Conservation (phyloP, 2,888 invertebrate genomes). For the Odontocolon sp. region DNA sequence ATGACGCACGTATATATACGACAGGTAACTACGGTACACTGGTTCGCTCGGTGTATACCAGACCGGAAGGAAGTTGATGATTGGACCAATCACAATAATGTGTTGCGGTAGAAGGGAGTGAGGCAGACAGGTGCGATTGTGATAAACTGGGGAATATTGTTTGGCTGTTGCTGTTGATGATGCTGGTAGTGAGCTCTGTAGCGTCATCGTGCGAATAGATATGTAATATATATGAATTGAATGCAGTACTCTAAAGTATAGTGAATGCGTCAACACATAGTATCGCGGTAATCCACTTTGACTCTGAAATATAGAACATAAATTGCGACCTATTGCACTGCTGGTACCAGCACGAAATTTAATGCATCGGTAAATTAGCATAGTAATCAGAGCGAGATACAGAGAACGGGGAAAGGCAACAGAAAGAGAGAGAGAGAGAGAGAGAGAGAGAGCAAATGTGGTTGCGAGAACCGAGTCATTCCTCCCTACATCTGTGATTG, state of each 20-base stretch:
- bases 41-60: slow-evolving; percentile 14
- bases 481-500: slow-evolving; percentile 33
- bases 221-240: background rate
- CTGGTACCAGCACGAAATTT: slow-evolving; percentile 71
- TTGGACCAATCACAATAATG: slow-evolving; percentile 43
- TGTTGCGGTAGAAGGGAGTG: slow-evolving; percentile 41
- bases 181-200: slow-evolving; percentile 19
- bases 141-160: slow-evolving; percentile 30
- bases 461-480: slow-evolving; percentile 36
- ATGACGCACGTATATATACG: background rate
- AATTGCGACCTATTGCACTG: slow-evolving; percentile 68
- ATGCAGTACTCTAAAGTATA: slow-evolving; percentile 22
- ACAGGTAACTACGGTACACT: slow-evolving; percentile 4
- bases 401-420: slow-evolving; percentile 29
- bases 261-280: slow-evolving; percentile 51
- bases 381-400: slow-evolving; percentile 75
- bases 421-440: slow-evolving; percentile 15
- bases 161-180: background rate
- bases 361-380: slow-evolving; percentile 79
- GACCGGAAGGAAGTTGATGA: slow-evolving; percentile 32
- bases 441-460: slow-evolving; percentile 43
- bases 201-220: slow-evolving; percentile 22
- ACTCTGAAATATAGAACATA: slow-evolving; percentile 75
- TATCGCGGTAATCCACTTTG: slow-evolving; percentile 70
- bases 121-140: slow-evolving; percentile 36